Conservation (phyloP, 2,888 invertebrate genomes). For the Cylindroiulus punctatus region DNA sequence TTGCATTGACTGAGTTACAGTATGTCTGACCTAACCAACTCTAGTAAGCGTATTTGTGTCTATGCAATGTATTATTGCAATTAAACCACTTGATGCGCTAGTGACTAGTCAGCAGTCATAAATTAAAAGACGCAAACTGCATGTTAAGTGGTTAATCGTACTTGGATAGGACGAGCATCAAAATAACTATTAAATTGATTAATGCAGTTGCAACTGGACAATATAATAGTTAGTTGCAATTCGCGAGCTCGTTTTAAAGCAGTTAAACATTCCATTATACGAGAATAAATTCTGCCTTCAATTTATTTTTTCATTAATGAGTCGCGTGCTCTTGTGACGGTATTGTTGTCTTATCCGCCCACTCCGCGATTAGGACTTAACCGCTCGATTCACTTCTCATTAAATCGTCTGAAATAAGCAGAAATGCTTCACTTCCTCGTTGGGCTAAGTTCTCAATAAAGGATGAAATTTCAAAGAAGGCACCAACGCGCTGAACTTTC, state of each 20-base stretch:
- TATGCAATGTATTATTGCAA: too few species aligned
- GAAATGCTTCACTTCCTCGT: neutral
- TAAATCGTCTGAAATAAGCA: neutral
- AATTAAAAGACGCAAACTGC: neutral
- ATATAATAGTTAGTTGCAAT: neutral
- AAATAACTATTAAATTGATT: constrained; percentile 7
- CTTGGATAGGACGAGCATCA: neutral
- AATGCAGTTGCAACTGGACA: neutral
- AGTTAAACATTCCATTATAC: neutral
- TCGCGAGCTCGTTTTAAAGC: neutral
- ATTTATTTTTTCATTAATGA: neutral
- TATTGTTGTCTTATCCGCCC: neutral
- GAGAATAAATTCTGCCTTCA: neutral
- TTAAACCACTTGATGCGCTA: too few species aligned
- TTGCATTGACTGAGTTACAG: too few species aligned
- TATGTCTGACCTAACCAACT: too few species aligned
- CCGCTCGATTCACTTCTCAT: neutral
- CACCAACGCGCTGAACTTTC: too few species aligned
- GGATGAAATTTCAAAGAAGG: neutral
- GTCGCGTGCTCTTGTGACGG: neutral
- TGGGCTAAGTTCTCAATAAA: neutral
- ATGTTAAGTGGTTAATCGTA: neutral
- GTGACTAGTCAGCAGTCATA: neutral
- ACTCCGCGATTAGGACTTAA: neutral
- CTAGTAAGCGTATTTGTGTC: too few species aligned